phyloP scores from a whole-genome alignment of 2,113 vertebrate genomes.

The Channa argus region DNA sequence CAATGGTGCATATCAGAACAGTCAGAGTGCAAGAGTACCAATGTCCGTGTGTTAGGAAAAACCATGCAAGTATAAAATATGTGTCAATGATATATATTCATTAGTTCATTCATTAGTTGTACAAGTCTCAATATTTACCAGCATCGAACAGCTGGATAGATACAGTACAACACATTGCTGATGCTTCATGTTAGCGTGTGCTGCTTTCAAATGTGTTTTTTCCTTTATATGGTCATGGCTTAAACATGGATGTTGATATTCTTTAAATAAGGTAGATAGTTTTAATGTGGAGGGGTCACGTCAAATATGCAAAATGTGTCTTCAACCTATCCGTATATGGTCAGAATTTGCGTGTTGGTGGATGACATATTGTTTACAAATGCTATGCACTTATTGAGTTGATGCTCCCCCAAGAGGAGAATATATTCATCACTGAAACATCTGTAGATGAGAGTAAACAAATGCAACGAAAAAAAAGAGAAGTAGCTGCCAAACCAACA shows the following conservation, averaged over 20 bases:
- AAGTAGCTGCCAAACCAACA: background rate
- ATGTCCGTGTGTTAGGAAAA: too few relatives aligned
- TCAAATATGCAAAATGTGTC: background rate
- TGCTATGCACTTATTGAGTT: background rate
- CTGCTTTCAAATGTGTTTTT: background rate
- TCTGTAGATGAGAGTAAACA: background rate
- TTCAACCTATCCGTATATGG: background rate
- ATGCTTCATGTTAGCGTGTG: background rate
- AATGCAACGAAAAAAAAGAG: background rate
- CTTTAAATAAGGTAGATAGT: constrained; percentile 1
- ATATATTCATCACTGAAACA: background rate
- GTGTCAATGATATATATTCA: too few relatives aligned
- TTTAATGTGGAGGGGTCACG: too few relatives aligned
- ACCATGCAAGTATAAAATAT: too few relatives aligned
- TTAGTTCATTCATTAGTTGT: too few relatives aligned
- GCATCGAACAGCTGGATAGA: background rate
- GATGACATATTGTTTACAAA: background rate
- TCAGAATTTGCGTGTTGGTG: background rate
- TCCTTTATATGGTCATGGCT: background rate
- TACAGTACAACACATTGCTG: background rate
- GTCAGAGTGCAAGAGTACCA: background rate
- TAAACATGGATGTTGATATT: background rate
- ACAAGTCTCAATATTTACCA: too few relatives aligned
- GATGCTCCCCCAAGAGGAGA: constrained; percentile 39
- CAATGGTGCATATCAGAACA: background rate